Percentiles rank a stretch among this genome's conserved stretches.
These are phyloP conservation scores for Orestias chungarensis DNA, from an alignment of 2,797 vertebrate genomes.

Conservation along the genomic window DNA sequence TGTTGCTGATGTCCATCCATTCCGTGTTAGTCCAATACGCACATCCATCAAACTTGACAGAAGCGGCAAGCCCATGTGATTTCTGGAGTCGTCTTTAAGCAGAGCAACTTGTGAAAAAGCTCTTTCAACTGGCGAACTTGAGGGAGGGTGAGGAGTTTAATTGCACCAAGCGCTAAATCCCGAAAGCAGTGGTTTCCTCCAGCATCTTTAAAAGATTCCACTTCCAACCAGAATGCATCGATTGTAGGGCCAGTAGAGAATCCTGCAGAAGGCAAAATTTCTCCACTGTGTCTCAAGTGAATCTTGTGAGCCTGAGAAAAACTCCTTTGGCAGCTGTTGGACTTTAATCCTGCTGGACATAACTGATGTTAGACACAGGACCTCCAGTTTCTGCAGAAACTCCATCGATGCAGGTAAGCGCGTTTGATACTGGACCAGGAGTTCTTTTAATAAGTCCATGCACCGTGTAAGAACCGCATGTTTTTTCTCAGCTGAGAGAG, in stretches of 20 bases:
- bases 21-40: no score
- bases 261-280: background rate
- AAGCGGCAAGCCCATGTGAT: no score
- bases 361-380: background rate
- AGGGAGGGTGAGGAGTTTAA: background rate
- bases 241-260: background rate
- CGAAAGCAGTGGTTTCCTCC: background rate
- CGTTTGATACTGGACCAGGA: background rate
- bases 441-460: background rate
- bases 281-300: background rate
- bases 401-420: background rate
- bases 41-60: background rate
- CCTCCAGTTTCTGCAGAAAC: no score
- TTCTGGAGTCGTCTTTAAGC: constrained; percentile 2
- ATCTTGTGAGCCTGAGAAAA: background rate
- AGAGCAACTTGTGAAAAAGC: constrained; percentile 3
- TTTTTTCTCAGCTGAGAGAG: background rate
- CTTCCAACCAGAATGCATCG: background rate
- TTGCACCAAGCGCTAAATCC: background rate
- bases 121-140: background rate
- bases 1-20: no score
- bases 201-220: constrained; percentile 1
- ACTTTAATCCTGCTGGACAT: background rate
- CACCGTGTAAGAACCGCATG: no score
- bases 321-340: background rate